A percentile compares a stretch with the other conserved stretches of the same genome.
phyloP scores from a whole-genome alignment of 2,797 vertebrate species.

The Heteromormyrus szaboi region DNA sequence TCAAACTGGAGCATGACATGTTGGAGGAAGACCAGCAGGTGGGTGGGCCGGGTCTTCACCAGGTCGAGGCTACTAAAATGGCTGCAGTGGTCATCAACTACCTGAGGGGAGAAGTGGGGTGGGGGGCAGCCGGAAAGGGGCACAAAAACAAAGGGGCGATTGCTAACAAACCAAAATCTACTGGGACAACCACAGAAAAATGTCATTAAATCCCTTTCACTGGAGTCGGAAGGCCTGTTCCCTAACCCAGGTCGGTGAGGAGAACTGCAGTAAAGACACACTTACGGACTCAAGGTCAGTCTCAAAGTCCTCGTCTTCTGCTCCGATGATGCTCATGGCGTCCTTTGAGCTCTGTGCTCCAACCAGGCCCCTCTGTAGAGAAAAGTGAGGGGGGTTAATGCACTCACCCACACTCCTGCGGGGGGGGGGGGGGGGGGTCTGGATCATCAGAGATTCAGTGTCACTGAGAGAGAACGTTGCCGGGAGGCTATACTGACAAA shows the following conservation, averaged over 20 bases:
- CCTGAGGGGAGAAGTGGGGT: slow-evolving; percentile 42
- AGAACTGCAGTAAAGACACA: slow-evolving; percentile 6
- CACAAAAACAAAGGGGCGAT: neutral
- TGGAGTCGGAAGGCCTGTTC: neutral
- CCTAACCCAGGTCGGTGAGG: neutral
- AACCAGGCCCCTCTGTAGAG: slow-evolving; percentile 30
- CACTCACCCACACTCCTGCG: neutral
- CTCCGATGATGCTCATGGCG: slow-evolving; percentile 80
- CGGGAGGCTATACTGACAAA: neutral
- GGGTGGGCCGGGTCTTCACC: slow-evolving; percentile 68
- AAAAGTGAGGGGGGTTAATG: neutral
- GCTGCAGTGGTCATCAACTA: slow-evolving; percentile 61
- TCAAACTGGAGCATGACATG: slow-evolving; percentile 87
- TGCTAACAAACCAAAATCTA: neutral
- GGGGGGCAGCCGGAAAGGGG: neutral
- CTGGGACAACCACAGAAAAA: neutral
- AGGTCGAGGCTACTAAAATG: slow-evolving; percentile 70
- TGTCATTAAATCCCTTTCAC: neutral
- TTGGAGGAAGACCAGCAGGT: slow-evolving; percentile 80
- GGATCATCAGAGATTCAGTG: neutral
- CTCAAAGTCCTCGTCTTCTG: slow-evolving; percentile 90
- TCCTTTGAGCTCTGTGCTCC: slow-evolving; percentile 54
- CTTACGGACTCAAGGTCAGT: slow-evolving; percentile 79
- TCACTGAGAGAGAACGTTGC: neutral
- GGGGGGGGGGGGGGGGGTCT: slow-evolving; percentile 36